Conservation (phyloP, 2,113 vertebrate species). For the Dendrocopos noguchii region DNA sequence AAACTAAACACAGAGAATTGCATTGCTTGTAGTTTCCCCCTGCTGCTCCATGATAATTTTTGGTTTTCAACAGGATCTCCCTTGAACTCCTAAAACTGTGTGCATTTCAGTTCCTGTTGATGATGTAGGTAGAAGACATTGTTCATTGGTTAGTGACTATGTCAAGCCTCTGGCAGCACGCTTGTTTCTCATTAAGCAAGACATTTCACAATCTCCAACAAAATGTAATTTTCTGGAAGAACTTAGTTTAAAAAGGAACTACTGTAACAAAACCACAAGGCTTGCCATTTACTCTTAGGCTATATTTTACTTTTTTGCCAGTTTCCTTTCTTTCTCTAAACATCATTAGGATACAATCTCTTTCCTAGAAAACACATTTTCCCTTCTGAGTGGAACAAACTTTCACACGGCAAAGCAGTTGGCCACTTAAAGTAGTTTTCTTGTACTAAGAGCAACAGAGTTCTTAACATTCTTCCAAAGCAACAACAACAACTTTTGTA, state of each 20-base stretch:
- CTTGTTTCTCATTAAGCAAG: slow-evolving; percentile 57
- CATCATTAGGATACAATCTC: slow-evolving; percentile 21
- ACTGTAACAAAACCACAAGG: slow-evolving; percentile 63
- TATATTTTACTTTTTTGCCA: slow-evolving; percentile 52
- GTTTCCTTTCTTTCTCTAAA: slow-evolving; percentile 60
- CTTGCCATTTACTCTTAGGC: slow-evolving; percentile 55
- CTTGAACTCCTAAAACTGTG: background rate
- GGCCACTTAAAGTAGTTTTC: background rate
- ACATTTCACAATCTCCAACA: slow-evolving; percentile 57
- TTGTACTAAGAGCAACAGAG: background rate
- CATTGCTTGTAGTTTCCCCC: background rate
- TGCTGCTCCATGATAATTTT: background rate
- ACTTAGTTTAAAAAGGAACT: slow-evolving; percentile 57
- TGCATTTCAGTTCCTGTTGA: background rate
- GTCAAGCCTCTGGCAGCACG: background rate
- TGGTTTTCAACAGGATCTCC: background rate
- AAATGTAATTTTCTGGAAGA: slow-evolving; percentile 56
- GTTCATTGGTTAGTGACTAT: background rate
- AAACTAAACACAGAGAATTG: background rate
- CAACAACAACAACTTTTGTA: background rate
- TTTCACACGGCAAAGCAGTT: background rate
- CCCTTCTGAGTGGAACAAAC: background rate
- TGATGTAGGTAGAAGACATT: background rate
- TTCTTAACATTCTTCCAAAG: background rate
- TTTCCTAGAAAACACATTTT: slow-evolving; percentile 62